Evolutionary conservation across 64 coral and sea anemone species (phyloP), one percentile per base, ranked within the genome.

Genomic region (Pocillopora damicornis): DNA sequence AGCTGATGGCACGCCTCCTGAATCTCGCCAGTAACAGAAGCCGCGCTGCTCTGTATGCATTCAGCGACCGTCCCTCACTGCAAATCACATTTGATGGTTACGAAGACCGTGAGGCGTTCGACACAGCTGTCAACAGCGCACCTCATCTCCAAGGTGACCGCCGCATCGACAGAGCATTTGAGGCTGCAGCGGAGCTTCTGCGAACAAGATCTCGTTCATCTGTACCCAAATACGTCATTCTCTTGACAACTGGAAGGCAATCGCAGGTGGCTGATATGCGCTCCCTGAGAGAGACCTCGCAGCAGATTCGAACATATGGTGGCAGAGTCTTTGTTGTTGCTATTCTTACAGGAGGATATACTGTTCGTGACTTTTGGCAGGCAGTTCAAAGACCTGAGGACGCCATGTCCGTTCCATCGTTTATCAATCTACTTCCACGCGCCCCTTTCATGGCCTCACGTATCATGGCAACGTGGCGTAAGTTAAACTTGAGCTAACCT

Each of bases 101-200:
- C 25, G 63, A 87, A 79, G 86, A 77, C 42, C 75, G 76, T 58
- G 90, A 74, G 35, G 79, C 61, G 9, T 88, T 95, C 35, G 75
- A 89, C 35, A 58, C 80, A 76, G 90, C 90, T 78, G 76, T 95
- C 18, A 89, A 88, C 37, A 86, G 78, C 30, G 75, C 88, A 23
- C 66, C 78, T 60, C 91, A 79, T 71, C 79, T 92, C 14, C 79
- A 82, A 30, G 90, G 90, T 15, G 34, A 66, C 25, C 82, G 84
- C 30, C 74, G 80, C 58, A 81, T 95, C 74, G 94, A 92, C 67
- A 89, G 37, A 37, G 94, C 90, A 60, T 66, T 95, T 20, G 76
- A 89, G 74, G 84, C 88, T 59, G 85, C 83, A 25, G 58, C 87
- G 2, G 59, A 79, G 62, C 58, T 89, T 10, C 35, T 92, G 14